Conservation (phyloP, 2,113 vertebrate species). For the Dromaius novaehollandiae region DNA sequence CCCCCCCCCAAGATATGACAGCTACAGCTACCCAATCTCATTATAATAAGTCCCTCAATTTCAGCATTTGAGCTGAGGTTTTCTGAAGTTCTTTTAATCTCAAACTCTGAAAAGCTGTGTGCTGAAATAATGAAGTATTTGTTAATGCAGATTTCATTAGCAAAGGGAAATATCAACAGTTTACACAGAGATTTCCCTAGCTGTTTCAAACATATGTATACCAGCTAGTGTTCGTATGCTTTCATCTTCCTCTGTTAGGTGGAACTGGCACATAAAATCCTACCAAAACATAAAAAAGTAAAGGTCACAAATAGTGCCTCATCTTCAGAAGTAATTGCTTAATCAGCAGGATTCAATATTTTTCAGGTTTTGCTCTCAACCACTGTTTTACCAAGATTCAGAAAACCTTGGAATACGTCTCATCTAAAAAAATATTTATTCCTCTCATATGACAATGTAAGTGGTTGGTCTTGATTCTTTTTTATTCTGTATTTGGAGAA, state of each 20-base stretch:
- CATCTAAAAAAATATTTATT: not conserved
- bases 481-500: not conserved
- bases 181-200: conserved; percentile 6
- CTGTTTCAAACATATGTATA: not conserved
- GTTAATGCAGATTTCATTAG: not conserved
- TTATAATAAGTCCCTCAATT: not conserved
- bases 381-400: not conserved
- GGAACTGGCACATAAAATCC: not conserved
- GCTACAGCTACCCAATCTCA: not conserved
- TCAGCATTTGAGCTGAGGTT: not conserved
- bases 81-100: not conserved
- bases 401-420: not conserved
- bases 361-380: not conserved
- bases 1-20: not conserved
- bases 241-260: conserved; percentile 31
- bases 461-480: not conserved
- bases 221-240: not conserved
- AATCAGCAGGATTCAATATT: not conserved
- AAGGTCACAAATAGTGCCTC: conserved; percentile 20
- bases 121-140: not conserved
- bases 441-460: not conserved
- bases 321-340: conserved; percentile 15
- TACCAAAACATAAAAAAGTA: conserved; percentile 4
- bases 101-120: not conserved
- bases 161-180: not conserved